A percentile compares a stretch with the other conserved stretches of the same genome.
Evolutionary conservation across 2,888 invertebrate genomes (phyloP).

Genomic region (Leucoma salicis): DNA sequence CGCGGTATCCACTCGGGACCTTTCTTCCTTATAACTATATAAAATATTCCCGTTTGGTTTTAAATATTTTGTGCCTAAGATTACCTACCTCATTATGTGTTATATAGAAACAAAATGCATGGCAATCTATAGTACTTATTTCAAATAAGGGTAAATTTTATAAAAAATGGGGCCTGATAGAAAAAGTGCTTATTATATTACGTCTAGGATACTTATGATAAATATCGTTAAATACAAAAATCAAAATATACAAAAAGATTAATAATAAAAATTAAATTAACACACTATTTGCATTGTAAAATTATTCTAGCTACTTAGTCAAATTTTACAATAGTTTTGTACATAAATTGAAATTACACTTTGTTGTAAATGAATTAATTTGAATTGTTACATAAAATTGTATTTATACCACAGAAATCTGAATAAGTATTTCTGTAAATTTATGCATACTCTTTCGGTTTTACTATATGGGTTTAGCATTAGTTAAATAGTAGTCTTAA

Average conservation of each 20-base stretch:
- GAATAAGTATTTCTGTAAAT: too few relatives aligned
- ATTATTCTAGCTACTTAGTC: constrained; percentile 71
- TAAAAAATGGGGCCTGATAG: constrained; percentile 26
- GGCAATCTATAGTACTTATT: too few relatives aligned
- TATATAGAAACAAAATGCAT: too few relatives aligned
- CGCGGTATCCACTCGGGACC: too few relatives aligned
- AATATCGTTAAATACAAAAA: constrained; percentile 22
- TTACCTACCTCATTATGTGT: too few relatives aligned
- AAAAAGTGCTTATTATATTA: constrained; percentile 19
- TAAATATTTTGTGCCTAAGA: too few relatives aligned
- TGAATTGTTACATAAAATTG: constrained; percentile 24
- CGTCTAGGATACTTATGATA: constrained; percentile 24
- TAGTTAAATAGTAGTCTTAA: too few relatives aligned
- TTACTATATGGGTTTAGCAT: too few relatives aligned
- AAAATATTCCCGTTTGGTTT: too few relatives aligned
- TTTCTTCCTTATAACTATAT: too few relatives aligned
- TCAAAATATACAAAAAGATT: constrained; percentile 35
- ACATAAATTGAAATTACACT: constrained; percentile 70
- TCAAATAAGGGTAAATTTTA: not conserved
- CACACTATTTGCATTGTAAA: constrained; percentile 39
- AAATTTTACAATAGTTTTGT: constrained; percentile 68
- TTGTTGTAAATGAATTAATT: constrained; percentile 41
- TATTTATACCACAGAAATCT: too few relatives aligned
- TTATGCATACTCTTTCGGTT: too few relatives aligned
- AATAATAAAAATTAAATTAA: constrained; percentile 26